A percentile compares a stretch with the other conserved stretches of the same genome.
These are phyloP conservation scores for Threskiornis aethiopicus DNA, from an alignment of 2,797 vertebrate genomes.

Conservation along the genomic window DNA sequence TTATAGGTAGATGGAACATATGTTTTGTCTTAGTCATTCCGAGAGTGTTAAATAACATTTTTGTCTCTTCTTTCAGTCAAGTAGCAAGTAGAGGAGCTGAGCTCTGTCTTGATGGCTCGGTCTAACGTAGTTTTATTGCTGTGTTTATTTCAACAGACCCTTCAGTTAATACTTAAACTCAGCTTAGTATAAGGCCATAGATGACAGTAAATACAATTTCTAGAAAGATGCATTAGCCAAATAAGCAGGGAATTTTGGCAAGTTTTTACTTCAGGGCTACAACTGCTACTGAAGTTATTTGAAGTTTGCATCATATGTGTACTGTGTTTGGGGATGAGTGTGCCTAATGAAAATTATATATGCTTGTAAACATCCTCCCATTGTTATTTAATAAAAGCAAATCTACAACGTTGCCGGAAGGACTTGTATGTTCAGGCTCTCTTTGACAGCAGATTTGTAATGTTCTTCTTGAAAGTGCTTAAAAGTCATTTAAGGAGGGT, in stretches of 20 bases:
- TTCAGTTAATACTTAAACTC: neutral
- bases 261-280: neutral
- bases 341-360: slow-evolving; percentile 51
- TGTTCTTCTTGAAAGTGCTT: slow-evolving; percentile 9
- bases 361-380: slow-evolving; percentile 46
- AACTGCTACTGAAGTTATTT: slow-evolving; percentile 15
- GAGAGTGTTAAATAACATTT: neutral
- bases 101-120: neutral
- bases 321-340: neutral
- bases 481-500: neutral
- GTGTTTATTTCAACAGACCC: neutral
- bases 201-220: neutral
- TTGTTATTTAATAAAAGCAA: slow-evolving; percentile 44
- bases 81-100: neutral
- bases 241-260: neutral
- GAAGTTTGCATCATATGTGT: slow-evolving; percentile 9
- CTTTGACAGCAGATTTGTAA: slow-evolving; percentile 21
- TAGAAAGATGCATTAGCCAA: neutral
- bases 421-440: neutral
- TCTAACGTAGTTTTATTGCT: neutral
- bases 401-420: slow-evolving; percentile 5
- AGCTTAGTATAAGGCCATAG: neutral
- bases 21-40: neutral
- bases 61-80: neutral
- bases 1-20: neutral